Evolutionary conservation across 1,140 invertebrate genomes (phyloP), one percentile per base, ranked within the genome.

Genomic region (Drusus annulatus): DNA sequence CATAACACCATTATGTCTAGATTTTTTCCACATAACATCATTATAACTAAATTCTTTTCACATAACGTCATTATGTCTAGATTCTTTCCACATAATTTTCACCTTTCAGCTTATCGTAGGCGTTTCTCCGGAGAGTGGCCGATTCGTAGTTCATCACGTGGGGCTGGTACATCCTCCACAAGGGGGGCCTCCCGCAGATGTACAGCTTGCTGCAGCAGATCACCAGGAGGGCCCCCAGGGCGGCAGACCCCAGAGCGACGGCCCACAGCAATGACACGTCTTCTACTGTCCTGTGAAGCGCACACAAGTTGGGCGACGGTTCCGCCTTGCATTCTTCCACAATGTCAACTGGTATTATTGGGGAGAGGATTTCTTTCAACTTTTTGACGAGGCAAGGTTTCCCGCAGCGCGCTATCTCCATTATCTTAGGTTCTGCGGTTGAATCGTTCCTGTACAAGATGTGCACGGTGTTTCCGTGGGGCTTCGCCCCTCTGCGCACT

Each of bases 401-500:
- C 8, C 73, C 79, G 54, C 82, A 83, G 13, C 31, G 36, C 25
- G 56, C 71, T 0, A 83, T 21, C 15, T 45, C 3, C 31, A 80
- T 8, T 3, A n/a, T 23, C 7, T 28, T 23, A 5, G 80, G 19
- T 25, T 78, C 79, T 13, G n/a, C 50, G 2, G 13, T 36, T 2
- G 56, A 69, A 7, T 75, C 69, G 28, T 79, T 79, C 45, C 65
- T 80, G 52, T 79, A 83, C 1, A 76, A 81, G 3, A 83, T 69
- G n/a, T 69, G 69, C 0, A 83, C 56, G 0, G 52, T 36, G 36
- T 71, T 79, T 8, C 68, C 65, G 3, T 36, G 5, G 0, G 3
- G 28, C 0, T 36, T 13, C 1, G 25, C 36, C 19, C 63, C 54
- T 17, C 60, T 21, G 7, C 76, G 52, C 0, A 81, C 51, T 76